Percentiles rank a stretch among this genome's conserved stretches.
Conservation (phyloP, 2,797 vertebrate genomes). For the Tapirus indicus region DNA sequence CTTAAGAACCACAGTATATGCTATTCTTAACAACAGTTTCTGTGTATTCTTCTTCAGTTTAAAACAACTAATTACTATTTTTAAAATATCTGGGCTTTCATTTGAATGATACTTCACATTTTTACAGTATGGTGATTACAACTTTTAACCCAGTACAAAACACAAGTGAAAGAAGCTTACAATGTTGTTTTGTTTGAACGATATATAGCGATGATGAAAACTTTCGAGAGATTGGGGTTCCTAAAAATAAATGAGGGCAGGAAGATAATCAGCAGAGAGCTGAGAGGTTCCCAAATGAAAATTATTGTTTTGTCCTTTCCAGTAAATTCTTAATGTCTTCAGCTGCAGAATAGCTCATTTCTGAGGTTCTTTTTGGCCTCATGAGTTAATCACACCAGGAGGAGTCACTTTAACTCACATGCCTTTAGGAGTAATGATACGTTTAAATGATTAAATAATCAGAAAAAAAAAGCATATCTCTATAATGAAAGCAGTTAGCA, state of each 20-base stretch:
- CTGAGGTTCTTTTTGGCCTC: constrained; percentile 85
- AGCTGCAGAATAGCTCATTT: constrained; percentile 83
- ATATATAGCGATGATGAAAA: constrained; percentile 51
- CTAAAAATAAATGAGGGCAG: constrained; percentile 77
- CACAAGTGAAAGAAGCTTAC: constrained; percentile 34
- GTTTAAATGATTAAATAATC: constrained; percentile 90
- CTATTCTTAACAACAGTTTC: not conserved
- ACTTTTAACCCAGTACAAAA: constrained; percentile 59
- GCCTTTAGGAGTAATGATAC: constrained; percentile 88
- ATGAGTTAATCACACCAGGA: constrained; percentile 85
- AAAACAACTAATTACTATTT: constrained; percentile 38
- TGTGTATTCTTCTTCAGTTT: not conserved
- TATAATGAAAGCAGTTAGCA: constrained; percentile 87
- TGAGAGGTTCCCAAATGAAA: constrained; percentile 74
- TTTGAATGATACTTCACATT: constrained; percentile 26
- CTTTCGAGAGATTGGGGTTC: constrained; percentile 62
- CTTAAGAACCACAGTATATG: not conserved
- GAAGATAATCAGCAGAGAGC: constrained; percentile 70
- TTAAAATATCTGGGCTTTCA: constrained; percentile 38
- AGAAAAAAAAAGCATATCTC: constrained; percentile 85
- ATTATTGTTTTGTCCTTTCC: constrained; percentile 73
- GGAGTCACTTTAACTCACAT: constrained; percentile 86
- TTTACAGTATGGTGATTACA: constrained; percentile 45
- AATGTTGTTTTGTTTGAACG: constrained; percentile 47
- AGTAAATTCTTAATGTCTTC: constrained; percentile 76